Evolutionary conservation across 2,888 invertebrate species (phyloP).

Genomic region (Ectemnius lituratus): DNA sequence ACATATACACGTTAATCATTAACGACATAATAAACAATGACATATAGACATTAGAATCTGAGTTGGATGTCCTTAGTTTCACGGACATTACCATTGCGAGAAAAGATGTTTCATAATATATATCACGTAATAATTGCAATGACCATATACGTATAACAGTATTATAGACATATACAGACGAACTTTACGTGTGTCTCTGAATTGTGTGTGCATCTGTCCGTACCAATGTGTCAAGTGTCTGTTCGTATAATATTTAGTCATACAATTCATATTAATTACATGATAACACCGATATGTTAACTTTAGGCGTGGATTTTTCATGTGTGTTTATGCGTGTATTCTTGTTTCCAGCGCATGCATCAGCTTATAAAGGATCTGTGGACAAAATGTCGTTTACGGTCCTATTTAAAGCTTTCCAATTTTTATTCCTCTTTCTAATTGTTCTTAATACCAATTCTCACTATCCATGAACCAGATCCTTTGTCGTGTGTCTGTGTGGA

Average conservation of each 20-base stretch:
- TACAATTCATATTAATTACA: constrained; percentile 33
- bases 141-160: constrained; percentile 58
- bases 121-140: constrained; percentile 59
- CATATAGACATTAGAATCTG: constrained; percentile 69
- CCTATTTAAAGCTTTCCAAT: no score
- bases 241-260: constrained; percentile 29
- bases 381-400: no score
- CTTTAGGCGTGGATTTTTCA: constrained; percentile 58
- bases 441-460: constrained; percentile 21
- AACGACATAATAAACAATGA: constrained; percentile 71
- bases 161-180: constrained; percentile 65
- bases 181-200: constrained; percentile 51
- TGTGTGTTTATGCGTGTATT: constrained; percentile 20
- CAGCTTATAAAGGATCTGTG: no score
- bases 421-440: constrained; percentile 12
- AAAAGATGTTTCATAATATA: constrained; percentile 55
- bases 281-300: constrained; percentile 59
- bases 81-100: constrained; percentile 44
- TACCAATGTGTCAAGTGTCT: constrained; percentile 33
- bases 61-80: constrained; percentile 44
- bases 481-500: constrained; percentile 6
- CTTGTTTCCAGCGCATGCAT: no score
- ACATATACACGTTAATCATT: constrained; percentile 69
- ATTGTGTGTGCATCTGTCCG: constrained; percentile 39
- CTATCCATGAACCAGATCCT: no score